Percentiles rank a stretch among this genome's conserved stretches.
These are phyloP conservation scores for Colletes collaris DNA, from an alignment of 2,888 invertebrate genomes.

Conservation along the genomic window DNA sequence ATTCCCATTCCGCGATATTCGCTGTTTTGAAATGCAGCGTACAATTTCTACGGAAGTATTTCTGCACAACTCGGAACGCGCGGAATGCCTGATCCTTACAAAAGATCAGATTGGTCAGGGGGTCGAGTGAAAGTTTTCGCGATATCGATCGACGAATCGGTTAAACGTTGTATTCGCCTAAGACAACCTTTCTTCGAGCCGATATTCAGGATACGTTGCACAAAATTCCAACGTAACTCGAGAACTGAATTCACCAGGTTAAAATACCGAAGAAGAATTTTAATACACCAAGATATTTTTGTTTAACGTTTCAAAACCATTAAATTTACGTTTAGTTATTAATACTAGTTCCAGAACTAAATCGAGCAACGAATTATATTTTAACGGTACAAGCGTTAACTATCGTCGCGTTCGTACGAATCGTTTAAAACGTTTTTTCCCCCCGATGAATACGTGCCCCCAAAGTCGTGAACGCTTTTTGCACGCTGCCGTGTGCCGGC, in stretches of 20 bases:
- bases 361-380: no score
- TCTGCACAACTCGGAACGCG: background rate
- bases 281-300: no score
- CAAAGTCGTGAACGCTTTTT: background rate
- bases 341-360: no score
- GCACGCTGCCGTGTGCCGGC: background rate
- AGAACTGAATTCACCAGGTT: background rate
- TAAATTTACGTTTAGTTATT: no score
- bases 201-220: no score
- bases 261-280: no score
- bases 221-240: background rate
- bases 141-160: conserved; percentile 19
- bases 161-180: background rate
- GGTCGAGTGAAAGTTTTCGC: conserved; percentile 35
- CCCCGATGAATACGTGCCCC: no score
- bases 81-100: background rate
- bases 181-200: background rate
- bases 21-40: background rate
- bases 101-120: conserved; percentile 10
- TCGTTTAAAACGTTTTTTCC: no score
- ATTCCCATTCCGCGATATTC: conserved; percentile 28
- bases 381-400: no score
- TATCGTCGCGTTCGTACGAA: no score
- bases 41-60: conserved; percentile 2
- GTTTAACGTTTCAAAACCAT: no score